Base-by-base conservation (phyloP, 2,797 vertebrate species). In the Corythornis leucogaster region DNA sequence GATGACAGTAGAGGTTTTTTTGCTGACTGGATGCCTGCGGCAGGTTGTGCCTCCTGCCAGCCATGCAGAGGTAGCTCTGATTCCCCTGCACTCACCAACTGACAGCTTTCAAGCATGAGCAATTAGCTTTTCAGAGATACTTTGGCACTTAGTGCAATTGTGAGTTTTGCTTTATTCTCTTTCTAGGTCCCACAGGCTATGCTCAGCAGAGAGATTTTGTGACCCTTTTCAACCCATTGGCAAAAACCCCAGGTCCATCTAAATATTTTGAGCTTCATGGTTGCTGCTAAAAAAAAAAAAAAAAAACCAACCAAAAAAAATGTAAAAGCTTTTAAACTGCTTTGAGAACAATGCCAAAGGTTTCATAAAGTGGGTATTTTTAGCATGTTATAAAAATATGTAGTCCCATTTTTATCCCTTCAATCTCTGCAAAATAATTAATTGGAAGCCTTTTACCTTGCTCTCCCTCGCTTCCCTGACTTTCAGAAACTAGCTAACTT, bases 401-500 rank as follows among this genome's bases (percentile, higher is more conserved):
- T 92, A 81, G 10, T 15, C 42, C 9, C n/a, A 48, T 94, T 95
- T 95, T 94, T 95, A 89, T 93, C 89, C 14, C 48, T 91, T 92
- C 74, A 84, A 82, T 87, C 77, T 90, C 69, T 87, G 54, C 58
- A 55, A 82, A 90, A 86, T 81, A 90, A 86, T 81, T 87, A 96
- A 74, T 94, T 79, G 83, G 80, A 79, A 80, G 69, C 53, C 3
- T 89, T 95, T 82, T 93, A 95, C 83, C 85, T 91, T 68, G 35
- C 48, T 88, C 79, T 83, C 28, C 2, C 77, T 85, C 81, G n/a
- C 71, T 79, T 82, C 33, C 35, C 43, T 76, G 92, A 81, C 93
- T 96, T 92, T 94, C 80, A 85, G 80, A 93, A 95, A 81, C 58
- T 58, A 86, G 91, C 84, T 96, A 90, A 87, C 93, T 92, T 88